A percentile compares a stretch with the other conserved stretches of the same genome.
Evolutionary conservation across 2,113 vertebrate genomes (phyloP).

Genomic region (Pterocles gutturalis): DNA sequence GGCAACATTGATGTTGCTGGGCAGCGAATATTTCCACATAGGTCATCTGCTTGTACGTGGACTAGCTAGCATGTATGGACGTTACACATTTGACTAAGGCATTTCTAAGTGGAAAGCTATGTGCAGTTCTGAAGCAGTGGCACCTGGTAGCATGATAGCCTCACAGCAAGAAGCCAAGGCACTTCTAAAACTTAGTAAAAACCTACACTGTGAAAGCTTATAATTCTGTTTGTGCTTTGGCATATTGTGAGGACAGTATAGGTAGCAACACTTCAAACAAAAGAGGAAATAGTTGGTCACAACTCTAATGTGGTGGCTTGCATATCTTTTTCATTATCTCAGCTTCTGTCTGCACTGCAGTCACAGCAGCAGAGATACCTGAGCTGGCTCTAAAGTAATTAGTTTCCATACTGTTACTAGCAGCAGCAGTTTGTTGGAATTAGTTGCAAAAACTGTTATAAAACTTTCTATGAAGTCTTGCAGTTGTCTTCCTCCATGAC

Average conservation of each 20-base stretch:
- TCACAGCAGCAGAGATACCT: not conserved
- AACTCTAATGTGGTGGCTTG: not conserved
- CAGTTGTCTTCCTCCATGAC: not conserved
- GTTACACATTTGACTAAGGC: not conserved
- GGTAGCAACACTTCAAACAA: not conserved
- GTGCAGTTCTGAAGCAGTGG: not conserved
- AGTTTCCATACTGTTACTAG: not conserved
- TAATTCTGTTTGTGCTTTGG: not conserved
- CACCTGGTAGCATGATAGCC: not conserved
- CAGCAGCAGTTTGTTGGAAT: not conserved
- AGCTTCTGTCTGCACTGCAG: not conserved
- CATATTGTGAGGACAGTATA: not conserved
- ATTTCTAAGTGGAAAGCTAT: not conserved
- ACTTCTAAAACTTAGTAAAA: not conserved
- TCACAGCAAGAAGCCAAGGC: not conserved
- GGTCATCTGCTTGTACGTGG: not conserved
- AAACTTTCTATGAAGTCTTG: not conserved
- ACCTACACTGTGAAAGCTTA: not conserved
- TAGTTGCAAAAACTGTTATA: not conserved
- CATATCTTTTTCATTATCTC: not conserved
- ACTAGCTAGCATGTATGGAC: not conserved
- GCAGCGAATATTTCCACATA: not conserved
- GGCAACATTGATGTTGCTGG: rapidly evolving
- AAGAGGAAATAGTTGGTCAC: not conserved
- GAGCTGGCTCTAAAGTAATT: not conserved